A percentile compares a stretch with the other conserved stretches of the same genome.
Evolutionary conservation across 2,113 vertebrate genomes (phyloP).

Genomic region (Pterocles gutturalis): DNA sequence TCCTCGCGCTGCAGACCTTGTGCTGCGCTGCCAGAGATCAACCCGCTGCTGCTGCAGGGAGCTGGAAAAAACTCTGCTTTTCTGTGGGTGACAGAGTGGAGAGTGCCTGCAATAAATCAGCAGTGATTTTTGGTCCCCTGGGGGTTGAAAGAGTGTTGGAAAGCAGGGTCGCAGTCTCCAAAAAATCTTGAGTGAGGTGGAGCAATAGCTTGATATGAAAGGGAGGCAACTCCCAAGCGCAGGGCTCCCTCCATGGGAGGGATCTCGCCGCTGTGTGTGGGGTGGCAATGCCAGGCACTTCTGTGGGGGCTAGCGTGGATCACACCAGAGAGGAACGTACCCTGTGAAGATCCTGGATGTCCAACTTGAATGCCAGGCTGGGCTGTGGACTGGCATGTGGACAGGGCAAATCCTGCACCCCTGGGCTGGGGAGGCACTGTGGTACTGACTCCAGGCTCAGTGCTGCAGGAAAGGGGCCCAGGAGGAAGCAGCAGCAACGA

Average conservation of each 20-base stretch:
- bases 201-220: neutral
- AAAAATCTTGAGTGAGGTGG: neutral
- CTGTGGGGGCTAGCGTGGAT: neutral
- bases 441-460: neutral
- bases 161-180: neutral
- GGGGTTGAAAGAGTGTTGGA: neutral
- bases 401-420: neutral
- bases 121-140: neutral
- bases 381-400: neutral
- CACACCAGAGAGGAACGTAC: neutral
- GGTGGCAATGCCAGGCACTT: neutral
- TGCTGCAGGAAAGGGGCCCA: neutral
- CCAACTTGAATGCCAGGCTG: neutral
- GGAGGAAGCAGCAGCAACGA: neutral
- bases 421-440: neutral
- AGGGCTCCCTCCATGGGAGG: neutral
- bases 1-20: neutral
- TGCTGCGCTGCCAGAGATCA: neutral
- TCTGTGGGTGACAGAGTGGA: neutral
- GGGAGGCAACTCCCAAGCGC: neutral
- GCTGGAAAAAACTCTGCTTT: neutral
- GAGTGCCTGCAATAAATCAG: neutral
- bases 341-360: neutral
- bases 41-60: neutral
- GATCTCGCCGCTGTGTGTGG: rapidly evolving